Base-by-base conservation (phyloP, 2,113 vertebrate species). In the Crotalus viridis region DNA sequence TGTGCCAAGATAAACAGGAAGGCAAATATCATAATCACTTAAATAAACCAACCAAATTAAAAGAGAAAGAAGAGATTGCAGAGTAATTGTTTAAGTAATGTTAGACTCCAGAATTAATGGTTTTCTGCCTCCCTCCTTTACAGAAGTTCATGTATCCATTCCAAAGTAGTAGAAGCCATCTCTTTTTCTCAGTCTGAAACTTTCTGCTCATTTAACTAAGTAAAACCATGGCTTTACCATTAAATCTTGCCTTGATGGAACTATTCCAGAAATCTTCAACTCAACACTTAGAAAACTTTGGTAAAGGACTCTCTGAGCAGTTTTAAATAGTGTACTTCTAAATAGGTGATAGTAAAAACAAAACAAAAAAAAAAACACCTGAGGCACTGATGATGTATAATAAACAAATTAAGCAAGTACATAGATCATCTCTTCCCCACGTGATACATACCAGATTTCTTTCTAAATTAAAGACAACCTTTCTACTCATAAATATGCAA, bases 1-100 rank as follows among this genome's bases (percentile, higher is more conserved):
- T 87, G 89, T 92, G 91, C 90, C 95, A 95, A 91, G 56, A 64
- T 55, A 93, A 94, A 93, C 90, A 96, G 39, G 19, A 59, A 92
- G 33, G 33, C 59, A 89, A 92, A 89, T 85, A 92, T 56, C 10
- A 92, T 85, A 89, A 92, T 85, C 33, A 3, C 33, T 57, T 56
- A 81, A 55, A 85, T 55, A 92, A 89, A 57, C 61, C 48, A 26
- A 81, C 64, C 52, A 57, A 89, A 85, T 81, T 74, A 56, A 56
- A 21, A 91, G 59, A 39, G n/a, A 9, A 46, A 91, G 46, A 59
- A 56, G 33, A n/a, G 28, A 21, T 52, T 87, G 48, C 24, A 8
- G 48, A 43, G 15, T 54, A 28, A n/a, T 51, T n/a, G 43, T 15
- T 89, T 52, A 39, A 4, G 9, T 33, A 89, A 89, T 89, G 8